Percentiles rank a stretch among this genome's conserved stretches.
Evolutionary conservation across 2,797 vertebrate genomes (phyloP).

Genomic region (Buceros bicornis): DNA sequence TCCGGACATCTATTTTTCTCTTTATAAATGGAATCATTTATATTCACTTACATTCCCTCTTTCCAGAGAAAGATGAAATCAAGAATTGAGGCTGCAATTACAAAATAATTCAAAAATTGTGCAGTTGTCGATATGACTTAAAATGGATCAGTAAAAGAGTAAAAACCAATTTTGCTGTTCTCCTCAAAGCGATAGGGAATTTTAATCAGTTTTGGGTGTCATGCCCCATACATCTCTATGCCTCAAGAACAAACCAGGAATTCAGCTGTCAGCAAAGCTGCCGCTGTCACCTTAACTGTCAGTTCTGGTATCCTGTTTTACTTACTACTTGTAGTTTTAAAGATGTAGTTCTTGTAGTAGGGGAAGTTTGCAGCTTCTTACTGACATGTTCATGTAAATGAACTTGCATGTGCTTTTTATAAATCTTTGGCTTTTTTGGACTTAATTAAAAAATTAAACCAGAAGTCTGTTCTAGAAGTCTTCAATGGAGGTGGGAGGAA

Average conservation of each 20-base stretch:
- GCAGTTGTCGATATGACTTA: neutral
- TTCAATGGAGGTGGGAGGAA: neutral
- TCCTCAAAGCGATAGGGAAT: neutral
- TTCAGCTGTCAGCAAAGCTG: neutral
- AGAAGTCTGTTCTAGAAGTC: neutral
- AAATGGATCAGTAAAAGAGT: neutral
- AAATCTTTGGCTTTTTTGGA: constrained; percentile 11
- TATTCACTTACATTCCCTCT: neutral
- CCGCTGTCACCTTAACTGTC: neutral
- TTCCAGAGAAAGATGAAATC: neutral
- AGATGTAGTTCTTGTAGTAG: neutral
- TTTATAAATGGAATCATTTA: neutral
- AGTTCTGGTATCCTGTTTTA: neutral
- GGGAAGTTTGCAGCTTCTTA: neutral
- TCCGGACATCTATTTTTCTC: neutral
- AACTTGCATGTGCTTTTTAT: constrained; percentile 46
- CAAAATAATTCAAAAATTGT: neutral
- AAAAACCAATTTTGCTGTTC: neutral
- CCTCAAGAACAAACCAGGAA: neutral
- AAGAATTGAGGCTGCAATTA: neutral
- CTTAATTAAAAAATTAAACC: constrained; percentile 55
- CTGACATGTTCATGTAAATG: neutral
- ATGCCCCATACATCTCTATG: rapidly evolving
- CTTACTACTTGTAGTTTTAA: neutral
- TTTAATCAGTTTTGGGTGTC: neutral